Conservation (phyloP, 2,797 vertebrate species). For the Dallia pectoralis region DNA sequence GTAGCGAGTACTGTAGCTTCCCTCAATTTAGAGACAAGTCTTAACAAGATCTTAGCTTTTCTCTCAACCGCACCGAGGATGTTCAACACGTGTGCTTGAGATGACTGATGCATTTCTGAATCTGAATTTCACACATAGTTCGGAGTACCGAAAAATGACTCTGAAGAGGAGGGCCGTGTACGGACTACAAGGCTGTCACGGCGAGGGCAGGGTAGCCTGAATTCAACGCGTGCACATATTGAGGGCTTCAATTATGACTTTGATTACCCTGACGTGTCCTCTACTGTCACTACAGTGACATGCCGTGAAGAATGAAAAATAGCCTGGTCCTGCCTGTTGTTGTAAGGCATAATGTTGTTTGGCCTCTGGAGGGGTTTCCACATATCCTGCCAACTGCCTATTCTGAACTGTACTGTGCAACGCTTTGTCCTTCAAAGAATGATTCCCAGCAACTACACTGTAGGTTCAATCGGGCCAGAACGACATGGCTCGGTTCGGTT, state of each 20-base stretch:
- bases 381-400: neutral
- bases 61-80: conserved; percentile 14
- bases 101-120: neutral
- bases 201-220: neutral
- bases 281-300: conserved; percentile 53
- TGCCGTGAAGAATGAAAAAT: conserved; percentile 58
- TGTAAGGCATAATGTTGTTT: neutral
- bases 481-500: neutral
- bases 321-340: conserved; percentile 12
- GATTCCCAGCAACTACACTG: no score
- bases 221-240: neutral
- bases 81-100: neutral
- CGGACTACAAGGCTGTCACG: neutral
- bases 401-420: neutral
- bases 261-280: conserved; percentile 49
- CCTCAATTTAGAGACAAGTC: conserved; percentile 30
- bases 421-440: neutral
- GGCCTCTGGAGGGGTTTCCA: neutral
- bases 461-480: neutral
- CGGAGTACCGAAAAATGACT: neutral
- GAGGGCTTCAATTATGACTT: conserved; percentile 24
- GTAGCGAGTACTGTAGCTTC: conserved; percentile 2
- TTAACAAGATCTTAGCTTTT: conserved; percentile 38
- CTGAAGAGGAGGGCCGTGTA: neutral
- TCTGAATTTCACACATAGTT: neutral